Percentiles rank a stretch among this genome's conserved stretches.
These are phyloP conservation scores for Trogon melanurus DNA, from an alignment of 2,113 vertebrate genomes.

Conservation along the genomic window DNA sequence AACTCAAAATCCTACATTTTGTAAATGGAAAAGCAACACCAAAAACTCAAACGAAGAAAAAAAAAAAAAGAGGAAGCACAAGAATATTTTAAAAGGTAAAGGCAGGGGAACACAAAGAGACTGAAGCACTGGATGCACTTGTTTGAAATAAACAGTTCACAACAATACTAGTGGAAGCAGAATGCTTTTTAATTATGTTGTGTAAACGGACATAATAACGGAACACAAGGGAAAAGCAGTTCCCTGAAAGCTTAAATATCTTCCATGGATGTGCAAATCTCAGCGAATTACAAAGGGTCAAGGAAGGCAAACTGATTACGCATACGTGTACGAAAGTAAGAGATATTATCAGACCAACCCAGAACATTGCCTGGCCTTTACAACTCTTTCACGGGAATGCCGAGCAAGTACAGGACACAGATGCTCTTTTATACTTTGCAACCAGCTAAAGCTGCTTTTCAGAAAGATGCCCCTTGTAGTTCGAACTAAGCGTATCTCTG, in stretches of 20 bases:
- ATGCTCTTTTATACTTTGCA: background rate
- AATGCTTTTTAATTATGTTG: background rate
- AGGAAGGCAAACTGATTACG: background rate
- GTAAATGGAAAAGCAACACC: background rate
- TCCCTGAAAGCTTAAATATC: background rate
- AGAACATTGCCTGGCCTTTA: background rate
- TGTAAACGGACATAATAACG: background rate
- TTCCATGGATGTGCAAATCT: background rate
- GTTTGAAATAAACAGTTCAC: background rate
- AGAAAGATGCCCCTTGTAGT: background rate
- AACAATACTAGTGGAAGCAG: background rate
- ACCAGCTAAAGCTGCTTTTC: background rate
- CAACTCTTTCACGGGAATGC: background rate
- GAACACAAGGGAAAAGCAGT: background rate
- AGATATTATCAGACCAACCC: background rate
- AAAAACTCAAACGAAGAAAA: background rate
- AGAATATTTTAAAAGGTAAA: background rate
- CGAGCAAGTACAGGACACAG: background rate
- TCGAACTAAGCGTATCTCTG: background rate
- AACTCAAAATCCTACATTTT: background rate
- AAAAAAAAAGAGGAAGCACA: background rate
- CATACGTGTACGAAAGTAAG: background rate
- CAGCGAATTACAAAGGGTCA: background rate
- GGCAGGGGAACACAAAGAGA: background rate
- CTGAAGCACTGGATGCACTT: background rate